Base-by-base conservation (phyloP, 1,140 invertebrate genomes). In the Geopemphigus sp. region DNA sequence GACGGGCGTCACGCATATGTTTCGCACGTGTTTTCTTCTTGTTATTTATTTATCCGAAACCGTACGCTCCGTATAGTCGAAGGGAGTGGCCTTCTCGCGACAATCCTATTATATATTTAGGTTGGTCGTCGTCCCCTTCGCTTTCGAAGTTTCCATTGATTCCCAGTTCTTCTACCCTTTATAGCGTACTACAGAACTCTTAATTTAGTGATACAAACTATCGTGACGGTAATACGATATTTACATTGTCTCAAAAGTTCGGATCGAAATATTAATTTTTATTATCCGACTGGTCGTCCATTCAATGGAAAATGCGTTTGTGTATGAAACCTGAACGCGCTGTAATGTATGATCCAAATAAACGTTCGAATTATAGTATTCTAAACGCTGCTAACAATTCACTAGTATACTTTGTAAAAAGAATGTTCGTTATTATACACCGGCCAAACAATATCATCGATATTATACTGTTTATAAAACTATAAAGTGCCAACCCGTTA, bases 1-100 rank as follows among this genome's bases (percentile, higher is more conserved):
- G 24, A 39, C 26, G 68, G 53, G 47, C 53, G 68, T 45, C 47
- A 19, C 10, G 47, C 68, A 70, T 47, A 53, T 70, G 68, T 70
- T 26, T 70, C 24, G 47, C 47, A 70, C 47, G 47, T 50, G 47
- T 50, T 10, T 50, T 50, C 19, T 14, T 70, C 15, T 22, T 47
- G n/a, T n/a, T n/a, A 24, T 47, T 70, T 19, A 70, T 50, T 26
- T 53, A 70, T n/a, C 50, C 47, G 8, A 14, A 14, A 11, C 26
- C 47, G 47, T 39, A 39, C 8, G 8, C 8, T 3, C 8, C 3
- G 32, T 39, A 39, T 8, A 39, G 3, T 39, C 32, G 8, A 8
- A 39, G 5, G 14, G 57, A 66, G 39, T 12, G 10, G n/a, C n/a
- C 45, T 66, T 47, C 4, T 5, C 17, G n/a, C 24, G 63, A 24